A percentile compares a stretch with the other conserved stretches of the same genome.
Conservation (phyloP, 2,888 invertebrate genomes). For the Dinocampus coccinellae region DNA sequence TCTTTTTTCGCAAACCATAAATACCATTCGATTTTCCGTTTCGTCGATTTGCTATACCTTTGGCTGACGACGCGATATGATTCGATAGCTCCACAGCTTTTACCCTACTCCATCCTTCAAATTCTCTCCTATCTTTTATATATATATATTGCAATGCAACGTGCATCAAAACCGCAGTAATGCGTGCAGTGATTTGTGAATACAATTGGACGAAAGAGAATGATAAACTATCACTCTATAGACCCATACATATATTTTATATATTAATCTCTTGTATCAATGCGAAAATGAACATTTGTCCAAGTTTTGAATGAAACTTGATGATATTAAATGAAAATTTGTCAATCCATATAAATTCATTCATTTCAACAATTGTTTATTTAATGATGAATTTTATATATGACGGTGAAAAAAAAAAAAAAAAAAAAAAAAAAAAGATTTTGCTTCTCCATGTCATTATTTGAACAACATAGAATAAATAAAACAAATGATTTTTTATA, state of each 20-base stretch:
- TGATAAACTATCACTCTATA: constrained; percentile 27
- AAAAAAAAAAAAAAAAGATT: too few relatives aligned
- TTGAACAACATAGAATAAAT: too few relatives aligned
- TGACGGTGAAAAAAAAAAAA: too few relatives aligned
- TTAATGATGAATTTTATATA: too few relatives aligned
- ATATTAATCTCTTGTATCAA: not conserved
- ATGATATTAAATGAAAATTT: too few relatives aligned
- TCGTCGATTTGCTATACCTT: constrained; percentile 57
- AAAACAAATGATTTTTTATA: not conserved
- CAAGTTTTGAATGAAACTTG: not conserved
- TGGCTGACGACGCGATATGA: constrained; percentile 56
- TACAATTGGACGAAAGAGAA: constrained; percentile 44
- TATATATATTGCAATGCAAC: constrained; percentile 29
- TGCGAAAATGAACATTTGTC: not conserved
- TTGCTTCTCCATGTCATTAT: not conserved
- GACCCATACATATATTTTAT: constrained; percentile 29
- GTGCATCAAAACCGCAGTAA: constrained; percentile 58
- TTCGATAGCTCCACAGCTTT: constrained; percentile 45
- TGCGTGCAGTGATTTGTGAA: constrained; percentile 64
- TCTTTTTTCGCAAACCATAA: constrained; percentile 51
- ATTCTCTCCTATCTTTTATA: not conserved
- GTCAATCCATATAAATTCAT: too few relatives aligned
- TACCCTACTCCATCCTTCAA: constrained; percentile 28
- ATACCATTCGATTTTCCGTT: constrained; percentile 58
- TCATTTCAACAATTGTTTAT: too few relatives aligned